phyloP scores from a whole-genome alignment of 2,888 invertebrate species.

The Ormyrus thymus region DNA sequence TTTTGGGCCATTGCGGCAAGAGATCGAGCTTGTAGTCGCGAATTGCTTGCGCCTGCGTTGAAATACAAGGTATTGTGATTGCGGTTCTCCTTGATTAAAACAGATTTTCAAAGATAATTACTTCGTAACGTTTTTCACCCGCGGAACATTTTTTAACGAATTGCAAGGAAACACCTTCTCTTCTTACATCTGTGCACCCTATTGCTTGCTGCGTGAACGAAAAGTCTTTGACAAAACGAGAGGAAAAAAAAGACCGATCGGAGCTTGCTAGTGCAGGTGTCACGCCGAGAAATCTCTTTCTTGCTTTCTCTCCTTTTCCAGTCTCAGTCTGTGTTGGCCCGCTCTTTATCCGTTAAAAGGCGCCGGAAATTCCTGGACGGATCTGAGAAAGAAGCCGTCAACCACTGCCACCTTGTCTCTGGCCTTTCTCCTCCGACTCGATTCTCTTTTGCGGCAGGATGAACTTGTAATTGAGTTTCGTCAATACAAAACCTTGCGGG shows the following conservation, averaged over 20 bases:
- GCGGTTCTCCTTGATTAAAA: too few species aligned
- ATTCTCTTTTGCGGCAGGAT: constrained; percentile 27
- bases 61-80: too few species aligned
- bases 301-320: neutral
- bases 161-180: too few species aligned
- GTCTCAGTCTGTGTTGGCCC: neutral
- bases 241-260: neutral
- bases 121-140: too few species aligned
- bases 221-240: constrained; percentile 5
- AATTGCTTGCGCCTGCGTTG: constrained; percentile 1
- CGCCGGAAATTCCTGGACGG: constrained; percentile 32
- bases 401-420: neutral
- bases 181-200: too few species aligned
- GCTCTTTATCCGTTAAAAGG: constrained; percentile 14
- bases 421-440: constrained; percentile 5
- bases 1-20: constrained; percentile 6
- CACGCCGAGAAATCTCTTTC: constrained; percentile 14
- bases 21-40: constrained; percentile 22
- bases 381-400: constrained; percentile 33
- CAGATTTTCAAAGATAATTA: too few species aligned
- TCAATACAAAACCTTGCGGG: constrained; percentile 52
- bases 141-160: too few species aligned
- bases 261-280: constrained; percentile 38
- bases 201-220: neutral
- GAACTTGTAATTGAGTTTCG: constrained; percentile 58